These are phyloP conservation scores for Spheniscus humboldti DNA, from an alignment of 2,797 vertebrate species.

Conservation along the genomic window DNA sequence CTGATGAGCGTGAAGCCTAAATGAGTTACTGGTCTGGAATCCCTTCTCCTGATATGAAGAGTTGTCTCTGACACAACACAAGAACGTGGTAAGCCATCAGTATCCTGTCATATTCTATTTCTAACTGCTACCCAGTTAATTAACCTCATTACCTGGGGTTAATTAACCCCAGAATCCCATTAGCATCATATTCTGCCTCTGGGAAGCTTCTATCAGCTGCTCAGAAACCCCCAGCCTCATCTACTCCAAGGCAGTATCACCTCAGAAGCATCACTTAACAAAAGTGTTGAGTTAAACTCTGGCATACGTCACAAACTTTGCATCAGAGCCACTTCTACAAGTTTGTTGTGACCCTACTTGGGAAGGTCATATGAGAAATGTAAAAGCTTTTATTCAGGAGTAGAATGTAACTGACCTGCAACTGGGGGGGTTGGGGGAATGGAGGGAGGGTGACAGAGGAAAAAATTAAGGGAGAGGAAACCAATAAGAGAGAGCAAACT, in stretches of 20 bases:
- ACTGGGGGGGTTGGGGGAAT: accelerated
- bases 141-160: not conserved
- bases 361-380: not conserved
- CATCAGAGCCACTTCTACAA: not conserved
- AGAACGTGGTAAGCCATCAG: not conserved
- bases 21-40: not conserved
- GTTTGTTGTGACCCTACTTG: not conserved
- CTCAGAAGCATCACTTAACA: not conserved
- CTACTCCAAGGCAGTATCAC: not conserved
- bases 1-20: not conserved
- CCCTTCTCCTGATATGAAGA: not conserved
- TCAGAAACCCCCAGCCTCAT: not conserved
- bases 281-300: not conserved
- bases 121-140: not conserved
- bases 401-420: not conserved
- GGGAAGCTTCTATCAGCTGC: not conserved
- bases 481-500: not conserved
- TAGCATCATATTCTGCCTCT: not conserved
- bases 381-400: not conserved
- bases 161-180: conserved; percentile 3
- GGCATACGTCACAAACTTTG: not conserved
- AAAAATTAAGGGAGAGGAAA: not conserved
- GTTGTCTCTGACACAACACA: not conserved
- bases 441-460: not conserved
- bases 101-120: not conserved